Evolutionary conservation across 2,888 invertebrate genomes (phyloP), one percentile per base, ranked within the genome.

Genomic region (Aquatica leii): DNA sequence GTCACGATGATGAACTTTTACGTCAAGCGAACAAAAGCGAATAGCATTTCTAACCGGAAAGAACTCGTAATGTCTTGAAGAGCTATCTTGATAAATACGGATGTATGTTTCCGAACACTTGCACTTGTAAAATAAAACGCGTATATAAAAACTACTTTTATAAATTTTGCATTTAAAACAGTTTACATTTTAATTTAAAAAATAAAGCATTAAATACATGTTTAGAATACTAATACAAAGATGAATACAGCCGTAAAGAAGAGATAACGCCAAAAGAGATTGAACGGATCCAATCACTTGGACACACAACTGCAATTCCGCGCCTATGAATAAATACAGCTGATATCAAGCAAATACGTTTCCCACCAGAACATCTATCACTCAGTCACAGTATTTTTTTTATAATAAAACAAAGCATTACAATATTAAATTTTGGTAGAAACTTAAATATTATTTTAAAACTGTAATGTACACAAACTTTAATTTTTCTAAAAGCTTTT

Each of bases 251-350:
- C 63, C 62, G 65, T 65, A 66, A 67, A 62, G 64, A 55, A 66
- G 63, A 71, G 71, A 73, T 72, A 71, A 69, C 70, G 71, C 63
- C 65, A 65, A 67, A 71, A 68, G 72, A 73, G 76, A 76, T 76
- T 74, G 75, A 70, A 76, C 76, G 74, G 76, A 76, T 74, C 74
- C 73, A 74, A 77, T 76, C 77, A 74, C 73, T 74, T 74, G 74
- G 76, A 74, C 76, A 73, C 71, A 74, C 70, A 74, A 73, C 72
- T 71, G 72, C 72, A 71, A 73, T 73, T 74, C 68, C 73, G 73
- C 73, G 72, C 62, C 74, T 72, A 75, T 77, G 76, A 76, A 75
- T 76, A 76, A 77, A 76, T 74, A 73, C 73, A 71, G 60, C 62
- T 69, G 73, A 76, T 77, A 75, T 76, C 71, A 73, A 74, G 71